These are phyloP conservation scores for Ondatra zibethicus DNA, from an alignment of 2,113 vertebrate genomes.

Conservation along the genomic window DNA sequence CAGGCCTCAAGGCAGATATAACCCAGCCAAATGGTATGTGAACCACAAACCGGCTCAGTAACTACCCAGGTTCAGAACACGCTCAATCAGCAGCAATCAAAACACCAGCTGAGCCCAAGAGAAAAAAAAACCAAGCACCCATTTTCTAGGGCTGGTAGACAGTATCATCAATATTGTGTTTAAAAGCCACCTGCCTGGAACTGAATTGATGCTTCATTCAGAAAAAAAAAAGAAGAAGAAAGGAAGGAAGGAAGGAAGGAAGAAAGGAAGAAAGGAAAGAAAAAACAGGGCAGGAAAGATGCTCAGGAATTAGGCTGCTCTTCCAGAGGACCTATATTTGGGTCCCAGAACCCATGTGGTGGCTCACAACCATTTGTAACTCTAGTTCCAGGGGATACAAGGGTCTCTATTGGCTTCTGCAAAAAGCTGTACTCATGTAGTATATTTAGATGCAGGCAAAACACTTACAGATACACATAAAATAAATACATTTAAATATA, in stretches of 20 bases:
- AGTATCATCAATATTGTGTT: neutral
- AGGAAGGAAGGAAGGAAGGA: neutral
- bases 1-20: neutral
- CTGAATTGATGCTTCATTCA: neutral
- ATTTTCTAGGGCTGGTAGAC: constrained; percentile 23
- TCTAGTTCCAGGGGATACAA: neutral
- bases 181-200: neutral
- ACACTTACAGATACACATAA: neutral
- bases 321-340: neutral
- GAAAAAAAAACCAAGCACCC: neutral
- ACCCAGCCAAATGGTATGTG: neutral
- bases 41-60: neutral
- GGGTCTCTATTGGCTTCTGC: neutral
- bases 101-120: neutral
- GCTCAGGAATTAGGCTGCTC: neutral
- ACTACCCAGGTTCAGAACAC: neutral
- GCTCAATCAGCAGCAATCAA: neutral
- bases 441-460: neutral
- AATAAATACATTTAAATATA: neutral
- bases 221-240: neutral
- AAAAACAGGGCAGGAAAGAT: neutral
- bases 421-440: neutral
- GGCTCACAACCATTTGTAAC: neutral
- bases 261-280: neutral
- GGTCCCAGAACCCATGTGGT: neutral